Conservation (phyloP, 1,140 invertebrate species). For the Steinernema khuongi region DNA sequence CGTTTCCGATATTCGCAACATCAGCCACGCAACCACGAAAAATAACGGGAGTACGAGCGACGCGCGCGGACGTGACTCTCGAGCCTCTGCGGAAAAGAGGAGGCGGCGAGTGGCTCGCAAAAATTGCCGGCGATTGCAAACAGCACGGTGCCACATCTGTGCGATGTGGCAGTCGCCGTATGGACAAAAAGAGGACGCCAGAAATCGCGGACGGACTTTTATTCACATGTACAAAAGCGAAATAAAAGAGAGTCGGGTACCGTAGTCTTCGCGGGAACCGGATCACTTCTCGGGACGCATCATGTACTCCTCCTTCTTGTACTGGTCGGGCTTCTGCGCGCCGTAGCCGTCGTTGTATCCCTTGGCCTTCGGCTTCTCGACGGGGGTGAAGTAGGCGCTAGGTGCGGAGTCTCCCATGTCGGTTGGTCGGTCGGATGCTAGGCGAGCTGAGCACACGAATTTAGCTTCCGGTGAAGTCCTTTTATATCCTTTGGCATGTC, state of each 20-base stretch:
- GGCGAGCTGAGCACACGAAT: not conserved
- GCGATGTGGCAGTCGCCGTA: too few relatives aligned
- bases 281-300: conserved; percentile 8
- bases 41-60: not conserved
- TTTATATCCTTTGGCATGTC: not conserved
- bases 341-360: not conserved
- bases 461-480: not conserved
- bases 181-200: not conserved
- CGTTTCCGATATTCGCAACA: not conserved
- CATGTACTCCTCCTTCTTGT: conserved; percentile 12
- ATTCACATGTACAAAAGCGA: not conserved
- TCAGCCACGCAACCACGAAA: too few relatives aligned
- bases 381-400: conserved; percentile 1
- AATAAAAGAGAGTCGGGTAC: not conserved
- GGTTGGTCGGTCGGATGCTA: not conserved
- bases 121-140: not conserved
- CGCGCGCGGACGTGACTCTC: not conserved
- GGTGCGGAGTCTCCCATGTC: not conserved
- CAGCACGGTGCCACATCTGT: not conserved
- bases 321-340: not conserved
- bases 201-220: not conserved
- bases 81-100: not conserved
- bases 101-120: not conserved
- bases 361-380: not conserved
- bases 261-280: not conserved